phyloP scores from a whole-genome alignment of 2,797 vertebrate species.

The Nannoperca obscura region DNA sequence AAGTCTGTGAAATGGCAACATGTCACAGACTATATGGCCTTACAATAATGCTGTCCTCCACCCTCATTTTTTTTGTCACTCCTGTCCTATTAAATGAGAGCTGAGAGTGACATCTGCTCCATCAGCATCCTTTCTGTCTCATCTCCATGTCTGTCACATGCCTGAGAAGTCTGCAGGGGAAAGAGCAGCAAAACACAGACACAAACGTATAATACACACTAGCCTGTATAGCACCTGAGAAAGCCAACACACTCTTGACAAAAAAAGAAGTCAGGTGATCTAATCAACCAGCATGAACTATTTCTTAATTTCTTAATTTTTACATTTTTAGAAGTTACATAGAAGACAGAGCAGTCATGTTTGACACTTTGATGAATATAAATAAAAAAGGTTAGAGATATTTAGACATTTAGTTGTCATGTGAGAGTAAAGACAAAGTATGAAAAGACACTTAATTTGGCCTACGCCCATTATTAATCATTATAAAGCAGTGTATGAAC shows the following conservation, averaged over 20 bases:
- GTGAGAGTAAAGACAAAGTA: not conserved
- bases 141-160: constrained; percentile 32
- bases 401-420: not conserved
- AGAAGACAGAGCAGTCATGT: not conserved
- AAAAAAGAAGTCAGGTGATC: not conserved
- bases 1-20: constrained; percentile 2
- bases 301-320: not conserved
- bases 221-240: not conserved
- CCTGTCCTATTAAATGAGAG: constrained; percentile 12
- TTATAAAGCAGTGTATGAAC: not conserved
- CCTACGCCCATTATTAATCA: not conserved
- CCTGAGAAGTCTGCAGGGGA: constrained; percentile 20
- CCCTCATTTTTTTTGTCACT: constrained; percentile 10
- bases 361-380: not conserved
- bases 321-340: not conserved
- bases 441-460: not conserved
- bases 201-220: not conserved
- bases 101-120: constrained; percentile 8
- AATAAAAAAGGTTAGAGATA: not conserved
- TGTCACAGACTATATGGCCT: constrained; percentile 1
- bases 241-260: constrained; percentile 3
- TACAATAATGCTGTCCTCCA: not conserved
- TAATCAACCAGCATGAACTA: not conserved
- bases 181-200: constrained; percentile 5
- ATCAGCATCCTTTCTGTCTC: constrained; percentile 9